Percentiles rank a stretch among this genome's conserved stretches.
Evolutionary conservation across 1,140 invertebrate genomes (phyloP).

Genomic region (Drosophila mauritiana): DNA sequence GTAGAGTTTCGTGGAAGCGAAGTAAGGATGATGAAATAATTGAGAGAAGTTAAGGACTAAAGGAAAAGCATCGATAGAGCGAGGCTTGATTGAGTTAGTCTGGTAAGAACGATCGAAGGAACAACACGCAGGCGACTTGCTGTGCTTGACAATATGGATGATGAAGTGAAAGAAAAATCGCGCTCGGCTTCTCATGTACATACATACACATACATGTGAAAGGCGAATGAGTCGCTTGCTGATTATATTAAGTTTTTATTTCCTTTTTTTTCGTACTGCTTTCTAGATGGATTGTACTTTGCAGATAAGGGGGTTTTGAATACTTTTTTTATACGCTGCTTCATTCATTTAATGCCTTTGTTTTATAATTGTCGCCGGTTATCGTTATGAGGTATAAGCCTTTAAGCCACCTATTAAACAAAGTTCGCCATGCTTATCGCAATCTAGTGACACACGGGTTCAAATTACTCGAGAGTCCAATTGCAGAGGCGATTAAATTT

Average conservation of each 20-base stretch:
- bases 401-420: slow-evolving; percentile 46
- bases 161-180: too few species aligned
- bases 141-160: too few species aligned
- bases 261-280: slow-evolving; percentile 22
- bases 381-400: slow-evolving; percentile 42
- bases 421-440: slow-evolving; percentile 41
- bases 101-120: too few species aligned
- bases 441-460: slow-evolving; percentile 41
- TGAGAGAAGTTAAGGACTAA: too few species aligned
- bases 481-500: slow-evolving; percentile 8
- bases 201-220: slow-evolving; percentile 13
- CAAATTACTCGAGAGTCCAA: slow-evolving; percentile 21
- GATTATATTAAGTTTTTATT: slow-evolving; percentile 39
- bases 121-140: too few species aligned
- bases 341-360: slow-evolving; percentile 45
- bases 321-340: slow-evolving; percentile 12
- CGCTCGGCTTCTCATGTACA: background rate
- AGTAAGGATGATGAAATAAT: too few species aligned
- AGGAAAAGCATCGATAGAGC: too few species aligned
- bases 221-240: slow-evolving; percentile 37
- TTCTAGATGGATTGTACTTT: slow-evolving; percentile 18
- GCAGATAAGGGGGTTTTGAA: slow-evolving; percentile 33
- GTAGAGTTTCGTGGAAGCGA: too few species aligned
- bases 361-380: slow-evolving; percentile 49
- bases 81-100: too few species aligned